These are phyloP conservation scores for Physocephala rufipes DNA, from an alignment of 2,888 invertebrate species.

Conservation along the genomic window DNA sequence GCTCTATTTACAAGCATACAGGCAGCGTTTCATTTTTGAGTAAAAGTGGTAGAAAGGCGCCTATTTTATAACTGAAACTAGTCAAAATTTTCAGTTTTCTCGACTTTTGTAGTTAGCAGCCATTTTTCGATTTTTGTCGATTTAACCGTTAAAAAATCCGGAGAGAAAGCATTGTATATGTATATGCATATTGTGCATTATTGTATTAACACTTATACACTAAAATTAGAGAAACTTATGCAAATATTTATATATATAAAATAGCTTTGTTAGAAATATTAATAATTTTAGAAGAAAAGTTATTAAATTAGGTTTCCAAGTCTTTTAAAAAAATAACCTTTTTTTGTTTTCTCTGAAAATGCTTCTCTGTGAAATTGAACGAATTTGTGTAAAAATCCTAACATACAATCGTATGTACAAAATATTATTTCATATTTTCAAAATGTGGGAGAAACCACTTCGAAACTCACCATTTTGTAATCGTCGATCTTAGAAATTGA, in stretches of 20 bases:
- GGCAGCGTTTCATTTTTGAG: background rate
- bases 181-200: background rate
- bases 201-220: conserved; percentile 20
- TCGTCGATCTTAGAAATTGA: conserved; percentile 99
- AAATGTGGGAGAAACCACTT: background rate
- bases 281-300: too few species aligned
- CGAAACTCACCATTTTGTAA: conserved; percentile 95
- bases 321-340: too few species aligned
- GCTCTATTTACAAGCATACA: background rate
- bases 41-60: too few species aligned
- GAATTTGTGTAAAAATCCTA: too few species aligned
- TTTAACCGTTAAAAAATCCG: too few species aligned
- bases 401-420: too few species aligned
- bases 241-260: too few species aligned
- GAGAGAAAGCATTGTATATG: conserved; percentile 7
- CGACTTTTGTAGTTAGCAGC: background rate
- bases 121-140: background rate
- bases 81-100: background rate
- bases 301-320: too few species aligned
- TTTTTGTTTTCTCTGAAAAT: too few species aligned
- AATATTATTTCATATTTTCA: too few species aligned
- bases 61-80: background rate
- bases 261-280: too few species aligned
- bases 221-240: background rate
- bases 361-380: too few species aligned